Conservation (phyloP, 2,113 vertebrate genomes). For the Pogonocichla stellata region DNA sequence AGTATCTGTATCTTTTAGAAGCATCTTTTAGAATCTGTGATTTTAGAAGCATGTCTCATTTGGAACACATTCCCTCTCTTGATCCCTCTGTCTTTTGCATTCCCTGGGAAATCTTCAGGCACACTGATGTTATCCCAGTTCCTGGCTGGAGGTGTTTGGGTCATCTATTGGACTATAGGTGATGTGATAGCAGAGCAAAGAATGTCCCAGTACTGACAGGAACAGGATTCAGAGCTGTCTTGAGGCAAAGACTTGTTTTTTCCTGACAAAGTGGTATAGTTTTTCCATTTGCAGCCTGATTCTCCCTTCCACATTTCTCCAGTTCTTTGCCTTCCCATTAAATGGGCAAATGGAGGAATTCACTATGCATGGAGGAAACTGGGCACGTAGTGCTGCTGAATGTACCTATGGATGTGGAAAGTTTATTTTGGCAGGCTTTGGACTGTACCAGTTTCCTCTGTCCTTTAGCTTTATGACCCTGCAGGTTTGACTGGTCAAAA, state of each 20-base stretch:
- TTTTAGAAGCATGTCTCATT: background rate
- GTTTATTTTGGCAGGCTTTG: background rate
- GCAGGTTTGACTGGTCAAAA: background rate
- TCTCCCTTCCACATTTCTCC: background rate
- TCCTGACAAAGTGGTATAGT: background rate
- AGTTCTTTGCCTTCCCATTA: background rate
- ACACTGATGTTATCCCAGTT: background rate
- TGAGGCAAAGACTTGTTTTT: background rate
- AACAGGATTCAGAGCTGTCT: background rate
- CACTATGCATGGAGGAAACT: background rate
- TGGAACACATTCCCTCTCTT: background rate
- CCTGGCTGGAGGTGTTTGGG: background rate
- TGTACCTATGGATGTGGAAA: background rate
- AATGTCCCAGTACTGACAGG: background rate
- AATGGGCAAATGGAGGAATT: background rate
- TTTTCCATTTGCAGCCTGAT: background rate
- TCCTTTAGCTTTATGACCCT: constrained; percentile 14
- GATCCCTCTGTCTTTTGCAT: background rate
- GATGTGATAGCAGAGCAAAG: background rate
- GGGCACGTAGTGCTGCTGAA: background rate
- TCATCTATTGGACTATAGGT: background rate
- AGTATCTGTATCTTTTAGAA: background rate
- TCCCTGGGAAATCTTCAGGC: background rate
- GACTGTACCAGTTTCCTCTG: background rate
- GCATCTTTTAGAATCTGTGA: too few species aligned